These are phyloP conservation scores for Heterotilapia buettikoferi DNA, from an alignment of 2,113 vertebrate species.

Conservation along the genomic window DNA sequence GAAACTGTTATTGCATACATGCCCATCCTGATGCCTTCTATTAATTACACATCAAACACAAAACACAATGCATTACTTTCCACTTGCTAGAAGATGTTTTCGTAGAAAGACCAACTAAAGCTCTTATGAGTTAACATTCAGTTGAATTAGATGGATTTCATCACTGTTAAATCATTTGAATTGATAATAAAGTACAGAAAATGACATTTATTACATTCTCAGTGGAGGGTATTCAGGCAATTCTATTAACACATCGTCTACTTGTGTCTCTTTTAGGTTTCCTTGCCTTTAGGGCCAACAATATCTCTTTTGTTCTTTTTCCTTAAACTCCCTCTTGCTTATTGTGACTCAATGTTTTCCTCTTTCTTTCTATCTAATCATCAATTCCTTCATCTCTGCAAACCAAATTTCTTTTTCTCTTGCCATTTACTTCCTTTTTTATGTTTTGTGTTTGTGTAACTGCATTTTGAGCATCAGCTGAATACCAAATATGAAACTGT, in stretches of 20 bases:
- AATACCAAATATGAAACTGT: slow-evolving; percentile 31
- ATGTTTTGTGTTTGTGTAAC: background rate
- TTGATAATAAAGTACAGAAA: background rate
- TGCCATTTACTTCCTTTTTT: background rate
- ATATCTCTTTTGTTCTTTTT: background rate
- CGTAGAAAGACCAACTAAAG: background rate
- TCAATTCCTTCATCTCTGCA: background rate
- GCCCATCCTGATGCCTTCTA: background rate
- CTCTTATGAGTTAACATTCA: background rate
- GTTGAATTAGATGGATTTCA: background rate
- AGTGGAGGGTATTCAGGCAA: background rate
- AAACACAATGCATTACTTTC: background rate
- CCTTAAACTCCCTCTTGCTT: background rate
- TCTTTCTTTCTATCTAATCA: background rate
- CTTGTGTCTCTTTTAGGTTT: background rate
- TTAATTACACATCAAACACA: background rate
- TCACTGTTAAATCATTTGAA: background rate
- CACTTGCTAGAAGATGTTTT: background rate
- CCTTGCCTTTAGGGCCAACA: background rate
- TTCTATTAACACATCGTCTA: background rate
- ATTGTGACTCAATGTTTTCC: background rate
- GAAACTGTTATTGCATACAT: background rate
- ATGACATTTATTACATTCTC: background rate
- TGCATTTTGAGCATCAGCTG: slow-evolving; percentile 11
- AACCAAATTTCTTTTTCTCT: background rate